phyloP scores from a whole-genome alignment of 2,113 vertebrate species.

The Fulica atra region DNA sequence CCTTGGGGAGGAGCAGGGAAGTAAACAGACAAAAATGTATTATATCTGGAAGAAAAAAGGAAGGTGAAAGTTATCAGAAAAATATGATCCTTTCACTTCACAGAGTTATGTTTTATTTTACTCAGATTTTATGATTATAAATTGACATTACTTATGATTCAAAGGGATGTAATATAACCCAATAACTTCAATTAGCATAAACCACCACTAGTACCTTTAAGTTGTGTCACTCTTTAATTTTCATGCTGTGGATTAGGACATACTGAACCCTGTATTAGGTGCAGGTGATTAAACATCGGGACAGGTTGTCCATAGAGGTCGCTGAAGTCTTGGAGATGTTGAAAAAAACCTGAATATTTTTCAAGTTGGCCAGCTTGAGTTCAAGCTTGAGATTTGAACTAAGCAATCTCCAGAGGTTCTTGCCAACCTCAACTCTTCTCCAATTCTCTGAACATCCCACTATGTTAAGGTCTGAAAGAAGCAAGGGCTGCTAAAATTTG shows the following conservation, averaged over 20 bases:
- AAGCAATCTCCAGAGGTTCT: not conserved
- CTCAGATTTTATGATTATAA: not conserved
- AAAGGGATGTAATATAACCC: not conserved
- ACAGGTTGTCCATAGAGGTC: not conserved
- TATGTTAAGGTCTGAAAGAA: not conserved
- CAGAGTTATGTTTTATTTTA: not conserved
- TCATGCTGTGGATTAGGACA: not conserved
- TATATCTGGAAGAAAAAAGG: not conserved
- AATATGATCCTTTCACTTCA: not conserved
- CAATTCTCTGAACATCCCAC: not conserved
- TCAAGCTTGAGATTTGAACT: not conserved
- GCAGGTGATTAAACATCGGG: not conserved
- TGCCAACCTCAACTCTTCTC: not conserved
- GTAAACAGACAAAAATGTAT: not conserved
- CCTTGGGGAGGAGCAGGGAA: not conserved
- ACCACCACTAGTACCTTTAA: not conserved
- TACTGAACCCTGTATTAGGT: rapidly evolving
- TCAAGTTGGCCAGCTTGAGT: not conserved
- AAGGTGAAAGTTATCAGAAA: not conserved
- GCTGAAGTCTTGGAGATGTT: not conserved
- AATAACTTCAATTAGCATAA: not conserved
- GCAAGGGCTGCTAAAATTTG: not conserved
- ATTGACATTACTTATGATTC: not conserved
- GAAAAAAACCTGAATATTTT: not conserved
- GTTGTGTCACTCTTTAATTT: not conserved